phyloP scores from a whole-genome alignment of 2,113 vertebrate genomes.

The Rhizomys pruinosus region DNA sequence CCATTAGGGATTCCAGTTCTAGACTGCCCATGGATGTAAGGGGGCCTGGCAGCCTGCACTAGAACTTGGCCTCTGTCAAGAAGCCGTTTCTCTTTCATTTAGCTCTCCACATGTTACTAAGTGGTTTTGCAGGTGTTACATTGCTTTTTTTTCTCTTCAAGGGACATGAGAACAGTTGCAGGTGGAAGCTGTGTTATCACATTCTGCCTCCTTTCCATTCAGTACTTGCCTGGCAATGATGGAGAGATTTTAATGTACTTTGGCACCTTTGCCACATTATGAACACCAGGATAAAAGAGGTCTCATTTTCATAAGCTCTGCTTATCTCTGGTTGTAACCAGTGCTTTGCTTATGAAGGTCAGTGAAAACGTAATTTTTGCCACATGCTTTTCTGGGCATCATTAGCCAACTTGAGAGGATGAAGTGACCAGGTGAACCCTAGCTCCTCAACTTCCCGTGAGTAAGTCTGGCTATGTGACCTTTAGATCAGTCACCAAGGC shows the following conservation, averaged over 20 bases:
- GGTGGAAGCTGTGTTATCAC: neutral
- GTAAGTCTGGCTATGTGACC: neutral
- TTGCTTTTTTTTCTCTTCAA: neutral
- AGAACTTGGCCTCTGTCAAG: neutral
- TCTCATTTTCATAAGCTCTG: neutral
- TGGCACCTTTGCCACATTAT: neutral
- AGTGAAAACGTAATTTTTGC: neutral
- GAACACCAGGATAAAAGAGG: neutral
- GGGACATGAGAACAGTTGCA: neutral
- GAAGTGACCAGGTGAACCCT: neutral
- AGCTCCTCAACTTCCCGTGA: neutral
- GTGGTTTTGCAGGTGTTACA: neutral
- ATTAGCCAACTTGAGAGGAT: neutral
- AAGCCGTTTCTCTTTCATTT: neutral
- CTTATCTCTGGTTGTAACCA: rapidly evolving
- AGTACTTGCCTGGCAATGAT: too few species aligned
- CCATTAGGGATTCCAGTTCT: neutral
- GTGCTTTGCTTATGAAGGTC: neutral
- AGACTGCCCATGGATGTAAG: neutral
- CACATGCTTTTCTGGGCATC: neutral
- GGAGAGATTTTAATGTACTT: neutral
- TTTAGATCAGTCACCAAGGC: slow-evolving; percentile 24
- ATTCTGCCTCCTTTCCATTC: neutral
- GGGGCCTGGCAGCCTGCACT: neutral
- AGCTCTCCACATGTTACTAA: neutral